Evolutionary conservation across 2,888 invertebrate species (phyloP).

Genomic region (Agonopterix subpropinquella): DNA sequence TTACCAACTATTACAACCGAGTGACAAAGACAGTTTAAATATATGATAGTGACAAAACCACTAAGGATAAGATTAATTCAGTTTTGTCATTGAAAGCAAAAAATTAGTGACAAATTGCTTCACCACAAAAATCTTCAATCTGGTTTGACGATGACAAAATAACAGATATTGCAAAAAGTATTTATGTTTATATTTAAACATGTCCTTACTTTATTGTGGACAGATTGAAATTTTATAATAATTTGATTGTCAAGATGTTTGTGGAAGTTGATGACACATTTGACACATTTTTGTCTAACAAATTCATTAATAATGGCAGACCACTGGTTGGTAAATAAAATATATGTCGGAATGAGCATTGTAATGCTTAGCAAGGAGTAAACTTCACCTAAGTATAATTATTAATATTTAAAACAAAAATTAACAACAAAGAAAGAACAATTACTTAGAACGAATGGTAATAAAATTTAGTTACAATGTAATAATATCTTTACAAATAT

Average conservation of each 20-base stretch:
- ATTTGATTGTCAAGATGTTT: no score
- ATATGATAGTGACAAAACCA: background rate
- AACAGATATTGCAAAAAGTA: no score
- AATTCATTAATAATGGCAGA: slow-evolving; percentile 13
- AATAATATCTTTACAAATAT: slow-evolving; percentile 74
- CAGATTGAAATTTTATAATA: no score
- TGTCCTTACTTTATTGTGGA: no score
- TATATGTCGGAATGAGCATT: slow-evolving; percentile 29
- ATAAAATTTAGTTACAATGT: slow-evolving; percentile 69
- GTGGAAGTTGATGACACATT: no score
- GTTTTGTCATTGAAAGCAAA: no score
- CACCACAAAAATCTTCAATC: no score
- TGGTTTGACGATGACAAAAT: no score
- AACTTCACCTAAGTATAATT: slow-evolving; percentile 23
- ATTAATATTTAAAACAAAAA: slow-evolving; percentile 61
- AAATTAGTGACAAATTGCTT: no score
- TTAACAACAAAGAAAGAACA: slow-evolving; percentile 72
- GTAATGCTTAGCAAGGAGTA: slow-evolving; percentile 25
- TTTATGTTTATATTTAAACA: no score
- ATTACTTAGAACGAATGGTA: slow-evolving; percentile 72
- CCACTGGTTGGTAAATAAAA: slow-evolving; percentile 27
- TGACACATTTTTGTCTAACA: background rate
- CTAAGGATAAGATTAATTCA: no score
- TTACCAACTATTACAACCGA: no score
- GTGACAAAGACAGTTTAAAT: background rate